Evolutionary conservation across 2,797 vertebrate species (phyloP), one percentile per base, ranked within the genome.

Genomic region (Fringilla coelebs): DNA sequence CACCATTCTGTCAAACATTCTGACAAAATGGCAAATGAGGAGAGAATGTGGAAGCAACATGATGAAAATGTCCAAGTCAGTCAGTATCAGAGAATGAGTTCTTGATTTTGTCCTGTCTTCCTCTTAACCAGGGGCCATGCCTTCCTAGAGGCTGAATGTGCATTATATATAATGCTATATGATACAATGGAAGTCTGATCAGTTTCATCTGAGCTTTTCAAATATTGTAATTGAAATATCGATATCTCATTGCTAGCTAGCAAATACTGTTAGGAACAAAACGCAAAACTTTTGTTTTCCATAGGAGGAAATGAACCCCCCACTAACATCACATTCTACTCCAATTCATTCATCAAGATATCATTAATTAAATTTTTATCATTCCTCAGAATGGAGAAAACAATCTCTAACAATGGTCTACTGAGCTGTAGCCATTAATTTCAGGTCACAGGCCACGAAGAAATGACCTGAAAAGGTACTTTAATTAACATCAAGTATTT

Each of bases 341-440:
- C 20, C 24, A 72, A 86, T 77, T 86, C 63, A 45, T 88, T 93
- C 86, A 66, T 28, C 3, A 2, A 90, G 19, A 34, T 46, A 72
- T 70, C 90, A 93, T 90, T 93, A 92, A 94, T 90, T 89, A 77
- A 76, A 88, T 60, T 26, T 65, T 48, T 86, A 92, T 78, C 28
- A 62, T 83, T 91, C 25, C 28, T 84, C 41, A 79, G 38, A 96
- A 94, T 16, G 43, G 45, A 88, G n/a, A 84, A 88, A 91, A 57
- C 21, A 71, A 70, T 83, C 57, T 48, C 61, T 60, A 79, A 67
- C 49, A 85, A 51, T 19, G 11, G 40, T 92, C 51, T 86, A 11
- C 54, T 58, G 48, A 90, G 71, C 21, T 86, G 40, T 66, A 80
- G 46, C 25, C 13, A 24, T 93, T 94, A 79, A 95, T 91, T 78